Conservation (phyloP, 1,140 invertebrate species). For the Chymomyza costata region DNA sequence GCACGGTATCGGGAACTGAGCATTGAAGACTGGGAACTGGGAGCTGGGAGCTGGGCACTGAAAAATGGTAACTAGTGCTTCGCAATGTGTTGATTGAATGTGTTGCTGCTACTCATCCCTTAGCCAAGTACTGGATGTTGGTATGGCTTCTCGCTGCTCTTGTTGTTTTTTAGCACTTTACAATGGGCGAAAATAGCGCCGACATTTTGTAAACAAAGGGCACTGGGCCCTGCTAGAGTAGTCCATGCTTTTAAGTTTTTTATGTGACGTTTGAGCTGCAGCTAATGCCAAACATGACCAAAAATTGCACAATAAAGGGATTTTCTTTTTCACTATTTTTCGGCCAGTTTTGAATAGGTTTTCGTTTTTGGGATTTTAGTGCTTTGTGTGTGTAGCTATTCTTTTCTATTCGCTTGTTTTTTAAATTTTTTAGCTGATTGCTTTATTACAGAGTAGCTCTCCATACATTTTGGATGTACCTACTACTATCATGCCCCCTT, state of each 20-base stretch:
- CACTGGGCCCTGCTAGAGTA: conserved; percentile 3
- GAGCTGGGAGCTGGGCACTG: too few species aligned
- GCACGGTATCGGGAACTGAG: too few species aligned
- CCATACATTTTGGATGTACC: not conserved
- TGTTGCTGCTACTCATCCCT: conserved; percentile 11
- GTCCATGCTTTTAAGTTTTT: conserved; percentile 14
- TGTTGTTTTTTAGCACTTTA: conserved; percentile 37
- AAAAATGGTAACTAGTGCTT: too few species aligned
- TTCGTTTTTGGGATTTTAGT: not conserved
- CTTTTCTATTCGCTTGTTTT: conserved; percentile 14
- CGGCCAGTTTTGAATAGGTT: conserved; percentile 5
- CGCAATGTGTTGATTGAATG: conserved; percentile 46
- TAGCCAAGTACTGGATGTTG: too few species aligned
- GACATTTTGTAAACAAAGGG: conserved; percentile 52
- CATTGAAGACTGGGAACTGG: too few species aligned
- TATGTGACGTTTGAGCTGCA: conserved; percentile 27
- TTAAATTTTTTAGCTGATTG: conserved; percentile 50
- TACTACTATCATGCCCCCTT: not conserved
- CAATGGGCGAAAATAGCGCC: conserved; percentile 30
- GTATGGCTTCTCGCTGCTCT: not conserved
- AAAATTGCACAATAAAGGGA: conserved; percentile 28
- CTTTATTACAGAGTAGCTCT: conserved; percentile 35
- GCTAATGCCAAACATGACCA: conserved; percentile 29
- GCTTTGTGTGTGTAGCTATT: conserved; percentile 5
- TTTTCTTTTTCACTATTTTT: conserved; percentile 12